phyloP scores from a whole-genome alignment of 2,113 vertebrate species.

The Anser brachyrhynchus region DNA sequence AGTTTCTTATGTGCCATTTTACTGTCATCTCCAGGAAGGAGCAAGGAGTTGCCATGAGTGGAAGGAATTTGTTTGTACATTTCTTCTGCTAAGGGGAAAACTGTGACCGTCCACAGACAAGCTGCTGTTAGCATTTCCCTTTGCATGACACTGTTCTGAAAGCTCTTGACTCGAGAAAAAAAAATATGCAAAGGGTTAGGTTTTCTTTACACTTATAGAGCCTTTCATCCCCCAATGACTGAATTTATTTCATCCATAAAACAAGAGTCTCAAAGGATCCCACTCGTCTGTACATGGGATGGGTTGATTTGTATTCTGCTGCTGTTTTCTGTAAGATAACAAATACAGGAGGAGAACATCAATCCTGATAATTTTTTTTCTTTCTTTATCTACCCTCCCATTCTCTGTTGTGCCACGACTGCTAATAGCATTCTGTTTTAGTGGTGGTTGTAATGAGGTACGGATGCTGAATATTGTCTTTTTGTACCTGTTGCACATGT shows the following conservation, averaged over 20 bases:
- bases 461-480: slow-evolving; percentile 26
- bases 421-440: slow-evolving; percentile 58
- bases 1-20: neutral
- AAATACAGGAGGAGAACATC: slow-evolving; percentile 66
- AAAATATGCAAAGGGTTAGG: neutral
- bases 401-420: slow-evolving; percentile 46
- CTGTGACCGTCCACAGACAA: neutral
- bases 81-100: neutral
- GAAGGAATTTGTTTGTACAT: neutral
- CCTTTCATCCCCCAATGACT: neutral
- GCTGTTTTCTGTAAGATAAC: slow-evolving; percentile 56
- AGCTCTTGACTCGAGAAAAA: neutral
- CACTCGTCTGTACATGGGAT: neutral
- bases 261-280: neutral
- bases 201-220: neutral
- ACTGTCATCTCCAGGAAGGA: neutral
- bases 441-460: slow-evolving; percentile 48
- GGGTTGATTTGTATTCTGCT: slow-evolving; percentile 64
- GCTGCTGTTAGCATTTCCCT: neutral
- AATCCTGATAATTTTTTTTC: slow-evolving; percentile 44
- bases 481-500: slow-evolving; percentile 38
- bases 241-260: slow-evolving; percentile 27
- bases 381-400: slow-evolving; percentile 54
- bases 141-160: neutral
- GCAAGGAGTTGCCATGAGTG: neutral